A percentile compares a stretch with the other conserved stretches of the same genome.
phyloP scores from a whole-genome alignment of 1,140 invertebrate species.

The Drosophila ananassae region DNA sequence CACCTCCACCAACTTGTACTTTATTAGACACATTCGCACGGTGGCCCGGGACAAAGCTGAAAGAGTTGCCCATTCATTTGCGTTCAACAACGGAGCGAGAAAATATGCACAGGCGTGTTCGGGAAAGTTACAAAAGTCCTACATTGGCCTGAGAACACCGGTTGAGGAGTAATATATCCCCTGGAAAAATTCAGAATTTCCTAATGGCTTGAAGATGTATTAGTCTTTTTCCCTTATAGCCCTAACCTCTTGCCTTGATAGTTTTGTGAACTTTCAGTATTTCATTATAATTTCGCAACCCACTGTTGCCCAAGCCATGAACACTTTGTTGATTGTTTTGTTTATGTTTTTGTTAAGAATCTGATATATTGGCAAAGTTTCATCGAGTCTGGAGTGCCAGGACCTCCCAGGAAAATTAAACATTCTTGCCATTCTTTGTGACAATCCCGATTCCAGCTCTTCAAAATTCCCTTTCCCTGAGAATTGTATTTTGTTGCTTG shows the following conservation, averaged over 20 bases:
- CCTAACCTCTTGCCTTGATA: not conserved
- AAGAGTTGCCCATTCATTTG: conserved; percentile 58
- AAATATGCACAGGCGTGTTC: conserved; percentile 43
- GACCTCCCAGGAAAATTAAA: conserved; percentile 56
- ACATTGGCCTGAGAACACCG: conserved; percentile 37
- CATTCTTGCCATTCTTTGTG: conserved; percentile 43
- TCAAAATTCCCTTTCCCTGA: not conserved
- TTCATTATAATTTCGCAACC: not conserved
- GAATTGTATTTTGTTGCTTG: conserved; percentile 4
- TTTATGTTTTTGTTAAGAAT: conserved; percentile 70
- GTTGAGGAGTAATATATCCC: not conserved
- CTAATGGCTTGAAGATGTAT: not conserved
- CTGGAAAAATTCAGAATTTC: not conserved
- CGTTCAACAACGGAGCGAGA: conserved; percentile 16
- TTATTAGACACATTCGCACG: conserved; percentile 64
- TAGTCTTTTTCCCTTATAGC: not conserved
- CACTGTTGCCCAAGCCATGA: conserved; percentile 11
- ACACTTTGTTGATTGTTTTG: conserved; percentile 56
- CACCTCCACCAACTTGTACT: conserved; percentile 58
- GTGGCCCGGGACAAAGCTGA: conserved; percentile 52
- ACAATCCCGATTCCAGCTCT: conserved; percentile 11
- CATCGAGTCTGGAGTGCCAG: conserved; percentile 36
- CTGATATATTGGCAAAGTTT: conserved; percentile 81
- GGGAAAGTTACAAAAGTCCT: conserved; percentile 62
- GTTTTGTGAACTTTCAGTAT: not conserved